A percentile compares a stretch with the other conserved stretches of the same genome.
Conservation (phyloP, 2,797 vertebrate genomes). For the Melanotaenia parkinsoni region DNA sequence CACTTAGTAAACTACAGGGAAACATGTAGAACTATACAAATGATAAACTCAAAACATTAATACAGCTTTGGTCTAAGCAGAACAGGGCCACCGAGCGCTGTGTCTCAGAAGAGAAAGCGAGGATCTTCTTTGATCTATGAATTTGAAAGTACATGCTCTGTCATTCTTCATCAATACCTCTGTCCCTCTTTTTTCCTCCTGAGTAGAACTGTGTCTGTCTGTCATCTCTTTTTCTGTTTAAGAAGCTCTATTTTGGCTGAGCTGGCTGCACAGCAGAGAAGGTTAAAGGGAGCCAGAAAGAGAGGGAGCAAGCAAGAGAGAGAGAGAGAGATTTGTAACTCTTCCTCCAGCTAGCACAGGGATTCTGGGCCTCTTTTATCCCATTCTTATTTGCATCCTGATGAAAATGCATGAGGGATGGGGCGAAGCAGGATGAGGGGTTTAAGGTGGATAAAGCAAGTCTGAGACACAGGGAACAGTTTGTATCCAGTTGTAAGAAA, state of each 20-base stretch:
- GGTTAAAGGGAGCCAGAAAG: constrained; percentile 72
- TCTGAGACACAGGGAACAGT: constrained; percentile 78
- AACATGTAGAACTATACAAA: constrained; percentile 31
- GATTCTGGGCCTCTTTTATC: constrained; percentile 83
- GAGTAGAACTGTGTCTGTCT: constrained; percentile 59
- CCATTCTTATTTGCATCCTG: constrained; percentile 83
- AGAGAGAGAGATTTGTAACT: constrained; percentile 68
- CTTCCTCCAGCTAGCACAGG: constrained; percentile 78
- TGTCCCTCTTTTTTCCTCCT: constrained; percentile 60
- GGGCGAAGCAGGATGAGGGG: constrained; percentile 79
- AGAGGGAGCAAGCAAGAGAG: constrained; percentile 27
- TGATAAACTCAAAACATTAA: constrained; percentile 39
- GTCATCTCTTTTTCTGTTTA: constrained; percentile 48
- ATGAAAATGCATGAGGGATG: constrained; percentile 84
- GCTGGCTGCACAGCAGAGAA: constrained; percentile 68
- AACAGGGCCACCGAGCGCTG: constrained; percentile 39
- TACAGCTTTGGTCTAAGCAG: constrained; percentile 44
- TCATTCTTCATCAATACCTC: constrained; percentile 67
- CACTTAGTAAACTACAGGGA: constrained; percentile 42
- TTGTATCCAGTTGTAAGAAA: constrained; percentile 79
- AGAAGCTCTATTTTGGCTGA: constrained; percentile 74
- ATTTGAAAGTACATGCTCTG: constrained; percentile 64
- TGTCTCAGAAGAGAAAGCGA: constrained; percentile 47
- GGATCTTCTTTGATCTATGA: constrained; percentile 62
- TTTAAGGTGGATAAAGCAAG: constrained; percentile 83